Evolutionary conservation across 2,888 invertebrate genomes (phyloP).

Genomic region (Sinotaia quadrata): DNA sequence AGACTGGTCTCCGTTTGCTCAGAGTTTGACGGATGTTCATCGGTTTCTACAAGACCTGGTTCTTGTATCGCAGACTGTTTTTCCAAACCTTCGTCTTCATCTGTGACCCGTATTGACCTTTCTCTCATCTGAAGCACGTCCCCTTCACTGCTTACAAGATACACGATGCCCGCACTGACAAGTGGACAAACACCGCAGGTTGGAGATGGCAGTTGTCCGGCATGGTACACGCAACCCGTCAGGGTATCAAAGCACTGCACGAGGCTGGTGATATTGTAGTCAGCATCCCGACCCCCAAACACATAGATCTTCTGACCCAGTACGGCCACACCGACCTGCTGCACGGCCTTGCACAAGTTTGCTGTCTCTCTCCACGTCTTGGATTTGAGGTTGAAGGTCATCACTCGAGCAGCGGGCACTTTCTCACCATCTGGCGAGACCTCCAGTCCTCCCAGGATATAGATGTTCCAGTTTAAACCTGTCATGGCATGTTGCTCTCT

Average conservation of each 20-base stretch:
- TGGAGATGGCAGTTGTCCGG: conserved; percentile 1
- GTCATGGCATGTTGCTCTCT: conserved; percentile 23
- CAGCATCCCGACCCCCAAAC: conserved; percentile 14
- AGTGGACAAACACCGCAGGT: not conserved
- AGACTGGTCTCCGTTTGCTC: too few species aligned
- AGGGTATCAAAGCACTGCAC: conserved; percentile 19
- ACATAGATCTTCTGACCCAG: conserved; percentile 12
- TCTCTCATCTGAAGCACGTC: not conserved
- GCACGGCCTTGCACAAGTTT: not conserved
- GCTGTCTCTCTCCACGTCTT: conserved; percentile 2
- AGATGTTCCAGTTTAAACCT: conserved; percentile 4
- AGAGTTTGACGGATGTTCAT: too few species aligned
- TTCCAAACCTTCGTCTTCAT: too few species aligned
- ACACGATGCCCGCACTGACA: not conserved
- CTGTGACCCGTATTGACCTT: too few species aligned
- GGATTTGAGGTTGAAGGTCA: not conserved
- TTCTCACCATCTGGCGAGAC: not conserved
- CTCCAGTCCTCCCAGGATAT: conserved; percentile 21
- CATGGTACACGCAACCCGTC: not conserved
- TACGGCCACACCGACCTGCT: conserved; percentile 6
- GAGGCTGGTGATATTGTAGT: not conserved
- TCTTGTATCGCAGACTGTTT: too few species aligned
- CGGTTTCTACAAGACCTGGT: too few species aligned
- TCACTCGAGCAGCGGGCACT: not conserved
- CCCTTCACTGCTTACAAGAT: not conserved